A percentile compares a stretch with the other conserved stretches of the same genome.
Conservation (phyloP, 2,888 invertebrate genomes). For the Drosophila cognata region DNA sequence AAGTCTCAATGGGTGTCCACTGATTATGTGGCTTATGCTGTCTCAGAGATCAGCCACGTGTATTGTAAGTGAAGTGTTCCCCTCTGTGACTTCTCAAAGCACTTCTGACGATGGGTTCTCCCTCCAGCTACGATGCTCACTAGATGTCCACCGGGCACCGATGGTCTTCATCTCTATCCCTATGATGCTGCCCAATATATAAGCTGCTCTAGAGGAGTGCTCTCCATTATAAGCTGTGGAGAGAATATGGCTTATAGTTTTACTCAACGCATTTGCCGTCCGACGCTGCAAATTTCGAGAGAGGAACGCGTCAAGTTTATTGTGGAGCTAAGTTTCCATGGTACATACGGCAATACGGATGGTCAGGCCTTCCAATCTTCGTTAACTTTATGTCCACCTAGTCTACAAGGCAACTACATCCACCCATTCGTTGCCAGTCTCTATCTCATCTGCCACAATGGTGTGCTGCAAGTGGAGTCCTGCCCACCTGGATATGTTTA, state of each 20-base stretch:
- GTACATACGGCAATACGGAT: slow-evolving; percentile 40
- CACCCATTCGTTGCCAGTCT: slow-evolving; percentile 87
- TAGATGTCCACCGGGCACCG: slow-evolving; percentile 85
- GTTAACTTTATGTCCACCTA: slow-evolving; percentile 83
- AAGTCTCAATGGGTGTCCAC: slow-evolving; percentile 85
- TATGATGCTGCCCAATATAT: slow-evolving; percentile 88
- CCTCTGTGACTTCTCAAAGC: neutral
- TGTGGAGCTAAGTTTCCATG: slow-evolving; percentile 43
- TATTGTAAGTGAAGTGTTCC: slow-evolving; percentile 71
- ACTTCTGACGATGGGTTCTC: neutral
- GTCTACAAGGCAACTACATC: slow-evolving; percentile 86
- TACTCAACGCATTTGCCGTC: slow-evolving; percentile 57
- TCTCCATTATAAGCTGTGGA: slow-evolving; percentile 87
- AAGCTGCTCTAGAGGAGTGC: slow-evolving; percentile 87
- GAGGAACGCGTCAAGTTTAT: slow-evolving; percentile 62
- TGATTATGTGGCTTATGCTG: slow-evolving; percentile 74
- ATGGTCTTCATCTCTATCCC: slow-evolving; percentile 87
- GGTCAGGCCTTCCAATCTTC: slow-evolving; percentile 47
- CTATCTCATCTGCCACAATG: slow-evolving; percentile 88
- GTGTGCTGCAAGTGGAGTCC: slow-evolving; percentile 86
- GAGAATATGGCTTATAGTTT: slow-evolving; percentile 87
- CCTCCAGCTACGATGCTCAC: slow-evolving; percentile 63
- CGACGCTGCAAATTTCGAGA: slow-evolving; percentile 35
- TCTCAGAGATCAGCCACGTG: slow-evolving; percentile 71
- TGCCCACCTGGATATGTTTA: slow-evolving; percentile 88